phyloP scores from a whole-genome alignment of 2,888 invertebrate genomes.

The Eustalomyia histrio region DNA sequence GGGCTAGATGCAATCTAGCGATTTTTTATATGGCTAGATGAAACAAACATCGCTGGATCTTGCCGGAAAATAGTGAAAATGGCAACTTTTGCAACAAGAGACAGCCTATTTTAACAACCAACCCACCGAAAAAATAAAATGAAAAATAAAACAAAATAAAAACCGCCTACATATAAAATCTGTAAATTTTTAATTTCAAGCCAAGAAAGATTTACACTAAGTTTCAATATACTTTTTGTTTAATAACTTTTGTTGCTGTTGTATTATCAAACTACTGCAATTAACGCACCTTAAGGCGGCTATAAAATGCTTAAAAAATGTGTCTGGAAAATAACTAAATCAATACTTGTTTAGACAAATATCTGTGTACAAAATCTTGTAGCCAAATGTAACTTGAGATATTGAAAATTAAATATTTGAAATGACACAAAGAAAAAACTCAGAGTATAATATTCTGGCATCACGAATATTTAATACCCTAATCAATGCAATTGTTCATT shows the following conservation, averaged over 20 bases:
- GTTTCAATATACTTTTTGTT: not conserved
- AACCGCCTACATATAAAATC: constrained; percentile 15
- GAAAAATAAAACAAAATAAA: not conserved
- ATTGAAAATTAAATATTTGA: not conserved
- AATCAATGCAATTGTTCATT: too few relatives aligned
- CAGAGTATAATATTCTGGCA: too few relatives aligned
- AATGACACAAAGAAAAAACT: not conserved
- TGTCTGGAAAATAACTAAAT: not conserved
- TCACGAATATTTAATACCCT: too few relatives aligned
- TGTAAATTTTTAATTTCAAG: not conserved
- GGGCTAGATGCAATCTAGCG: too few relatives aligned
- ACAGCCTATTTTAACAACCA: constrained; percentile 12
- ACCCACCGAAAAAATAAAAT: not conserved
- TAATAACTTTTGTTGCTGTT: too few relatives aligned
- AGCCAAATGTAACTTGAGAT: not conserved
- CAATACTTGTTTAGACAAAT: constrained; percentile 31
- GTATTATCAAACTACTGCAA: constrained; percentile 40
- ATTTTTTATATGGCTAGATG: too few relatives aligned
- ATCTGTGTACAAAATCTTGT: constrained; percentile 2
- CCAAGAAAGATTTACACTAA: not conserved
- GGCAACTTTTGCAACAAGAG: too few relatives aligned
- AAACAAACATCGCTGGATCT: too few relatives aligned
- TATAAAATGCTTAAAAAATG: constrained; percentile 14
- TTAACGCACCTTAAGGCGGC: constrained; percentile 50
- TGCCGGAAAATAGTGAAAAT: too few relatives aligned